These are phyloP conservation scores for Drosophila dives DNA, from an alignment of 2,888 invertebrate species.

Conservation along the genomic window DNA sequence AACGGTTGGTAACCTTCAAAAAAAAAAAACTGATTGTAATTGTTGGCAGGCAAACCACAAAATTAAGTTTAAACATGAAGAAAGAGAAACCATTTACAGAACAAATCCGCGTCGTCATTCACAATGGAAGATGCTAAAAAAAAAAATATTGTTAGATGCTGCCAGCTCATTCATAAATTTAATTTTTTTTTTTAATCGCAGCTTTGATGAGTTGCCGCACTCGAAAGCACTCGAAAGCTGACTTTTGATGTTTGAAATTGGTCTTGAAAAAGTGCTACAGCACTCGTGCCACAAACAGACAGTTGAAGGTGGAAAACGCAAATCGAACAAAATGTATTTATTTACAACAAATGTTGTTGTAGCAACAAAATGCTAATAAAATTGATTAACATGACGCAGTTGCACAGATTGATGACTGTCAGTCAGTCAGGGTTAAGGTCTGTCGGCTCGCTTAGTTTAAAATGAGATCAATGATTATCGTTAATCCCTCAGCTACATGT, in stretches of 20 bases:
- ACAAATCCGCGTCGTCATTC: slow-evolving; percentile 68
- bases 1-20: slow-evolving; percentile 68
- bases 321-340: slow-evolving; percentile 19
- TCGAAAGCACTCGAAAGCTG: slow-evolving; percentile 64
- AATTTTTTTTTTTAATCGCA: slow-evolving; percentile 28
- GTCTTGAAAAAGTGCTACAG: slow-evolving; percentile 75
- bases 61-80: slow-evolving; percentile 33
- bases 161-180: slow-evolving; percentile 72
- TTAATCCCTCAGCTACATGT: slow-evolving; percentile 45
- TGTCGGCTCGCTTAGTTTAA: slow-evolving; percentile 38
- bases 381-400: slow-evolving; percentile 64
- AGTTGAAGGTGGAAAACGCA: slow-evolving; percentile 72
- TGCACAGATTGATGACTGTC: slow-evolving; percentile 71
- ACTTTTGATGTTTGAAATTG: slow-evolving; percentile 71
- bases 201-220: slow-evolving; percentile 80
- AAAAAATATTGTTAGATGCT: slow-evolving; percentile 18
- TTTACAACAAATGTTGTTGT: background rate
- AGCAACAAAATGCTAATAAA: slow-evolving; percentile 66
- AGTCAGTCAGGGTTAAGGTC: slow-evolving; percentile 56
- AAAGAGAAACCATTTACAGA: slow-evolving; percentile 38
- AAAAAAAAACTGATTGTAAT: slow-evolving; percentile 22
- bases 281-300: slow-evolving; percentile 49
- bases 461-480: slow-evolving; percentile 37
- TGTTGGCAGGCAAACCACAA: slow-evolving; percentile 24
- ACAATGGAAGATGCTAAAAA: slow-evolving; percentile 39